phyloP scores from a whole-genome alignment of 2,113 vertebrate species.

The Ailurus styani region DNA sequence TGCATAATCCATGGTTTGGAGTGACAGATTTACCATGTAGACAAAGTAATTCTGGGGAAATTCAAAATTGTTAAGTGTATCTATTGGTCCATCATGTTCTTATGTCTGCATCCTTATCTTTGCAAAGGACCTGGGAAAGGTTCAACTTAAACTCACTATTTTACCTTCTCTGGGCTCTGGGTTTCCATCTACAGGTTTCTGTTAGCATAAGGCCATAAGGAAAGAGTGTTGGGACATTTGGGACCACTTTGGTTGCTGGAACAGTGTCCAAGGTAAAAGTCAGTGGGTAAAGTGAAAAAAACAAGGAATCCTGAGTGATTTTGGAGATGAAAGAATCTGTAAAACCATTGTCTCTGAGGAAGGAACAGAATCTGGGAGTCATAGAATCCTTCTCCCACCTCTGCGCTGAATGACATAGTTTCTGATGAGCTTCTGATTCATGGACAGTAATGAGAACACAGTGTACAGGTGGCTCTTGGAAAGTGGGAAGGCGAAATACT shows the following conservation, averaged over 20 bases:
- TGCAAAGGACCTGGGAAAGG: neutral
- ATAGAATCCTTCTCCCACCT: rapidly evolving
- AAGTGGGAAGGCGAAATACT: rapidly evolving
- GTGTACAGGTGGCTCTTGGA: neutral
- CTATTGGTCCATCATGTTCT: rapidly evolving
- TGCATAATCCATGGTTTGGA: neutral
- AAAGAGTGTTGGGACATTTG: neutral
- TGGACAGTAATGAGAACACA: rapidly evolving
- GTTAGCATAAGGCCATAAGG: neutral
- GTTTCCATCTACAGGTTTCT: neutral
- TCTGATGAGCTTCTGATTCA: neutral
- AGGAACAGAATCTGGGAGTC: neutral
- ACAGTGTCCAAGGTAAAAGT: neutral
- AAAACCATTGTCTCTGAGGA: neutral
- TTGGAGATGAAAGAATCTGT: neutral
- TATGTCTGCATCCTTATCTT: neutral
- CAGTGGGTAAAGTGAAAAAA: neutral
- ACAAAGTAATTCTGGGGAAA: neutral
- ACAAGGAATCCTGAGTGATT: neutral
- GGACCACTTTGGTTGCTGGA: neutral
- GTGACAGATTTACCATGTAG: neutral
- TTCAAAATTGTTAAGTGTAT: neutral
- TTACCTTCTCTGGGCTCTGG: neutral
- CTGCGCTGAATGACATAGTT: rapidly evolving
- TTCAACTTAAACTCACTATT: neutral